phyloP scores from a whole-genome alignment of 2,888 invertebrate genomes.

The Dryadula phaetusa region DNA sequence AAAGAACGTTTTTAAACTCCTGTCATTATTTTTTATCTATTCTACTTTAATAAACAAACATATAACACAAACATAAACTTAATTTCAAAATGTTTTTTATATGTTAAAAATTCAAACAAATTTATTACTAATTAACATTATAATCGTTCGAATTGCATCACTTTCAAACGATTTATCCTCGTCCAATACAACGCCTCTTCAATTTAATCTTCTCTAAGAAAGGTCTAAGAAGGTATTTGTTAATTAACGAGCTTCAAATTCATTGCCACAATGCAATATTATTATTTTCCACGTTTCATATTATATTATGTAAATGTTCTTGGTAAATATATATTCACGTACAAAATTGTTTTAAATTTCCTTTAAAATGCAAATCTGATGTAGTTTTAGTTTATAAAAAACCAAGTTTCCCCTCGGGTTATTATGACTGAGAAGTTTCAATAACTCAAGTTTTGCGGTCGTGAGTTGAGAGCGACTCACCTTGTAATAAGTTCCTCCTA shows the following conservation, averaged over 20 bases:
- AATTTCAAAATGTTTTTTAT: too few species aligned
- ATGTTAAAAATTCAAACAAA: too few species aligned
- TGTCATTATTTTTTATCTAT: background rate
- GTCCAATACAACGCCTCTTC: conserved; percentile 42
- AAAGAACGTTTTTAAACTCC: too few species aligned
- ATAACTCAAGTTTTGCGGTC: conserved; percentile 49
- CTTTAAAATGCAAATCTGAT: conserved; percentile 50
- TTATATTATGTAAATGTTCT: conserved; percentile 19
- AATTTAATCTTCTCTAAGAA: conserved; percentile 36
- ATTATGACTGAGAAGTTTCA: conserved; percentile 67
- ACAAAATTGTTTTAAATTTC: conserved; percentile 34
- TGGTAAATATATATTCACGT: conserved; percentile 22
- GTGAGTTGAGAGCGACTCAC: conserved; percentile 52
- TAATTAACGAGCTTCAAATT: conserved; percentile 42
- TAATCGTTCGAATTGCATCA: conserved; percentile 27
- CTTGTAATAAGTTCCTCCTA: conserved; percentile 52
- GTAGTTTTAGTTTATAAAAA: conserved; percentile 44
- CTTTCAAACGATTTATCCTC: conserved; percentile 27
- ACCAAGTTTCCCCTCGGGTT: conserved; percentile 54
- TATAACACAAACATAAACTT: too few species aligned
- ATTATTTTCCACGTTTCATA: conserved; percentile 12
- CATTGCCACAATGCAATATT: conserved; percentile 32
- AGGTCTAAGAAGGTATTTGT: conserved; percentile 43
- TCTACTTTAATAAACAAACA: background rate
- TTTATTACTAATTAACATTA: background rate